Evolutionary conservation across 2,113 vertebrate genomes (phyloP), one percentile per base, ranked within the genome.

Genomic region (Sylvia atricapilla): DNA sequence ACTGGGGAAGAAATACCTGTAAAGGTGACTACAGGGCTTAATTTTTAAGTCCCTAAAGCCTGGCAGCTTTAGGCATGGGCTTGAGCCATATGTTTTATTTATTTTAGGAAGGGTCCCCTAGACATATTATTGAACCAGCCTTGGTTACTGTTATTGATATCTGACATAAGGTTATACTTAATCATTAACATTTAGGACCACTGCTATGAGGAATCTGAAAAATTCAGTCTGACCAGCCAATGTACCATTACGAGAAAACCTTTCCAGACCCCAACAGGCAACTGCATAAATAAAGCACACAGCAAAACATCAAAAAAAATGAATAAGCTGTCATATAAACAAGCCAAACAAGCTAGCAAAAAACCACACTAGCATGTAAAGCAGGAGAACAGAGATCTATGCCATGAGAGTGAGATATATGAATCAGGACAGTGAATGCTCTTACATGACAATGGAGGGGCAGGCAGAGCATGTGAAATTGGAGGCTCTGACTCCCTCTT

Each of bases 81-180:
- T 93, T 94, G 88, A 96, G 93, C 92, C 93, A 94, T 75, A 95
- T 95, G 96, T 94, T 96, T 97, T 97, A 97, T 96, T 96, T 96
- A 97, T 96, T 96, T 97, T 96, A 96, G 95, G 90, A 96, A 96
- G 92, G 88, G 88, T 96, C 85, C 69, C 69, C 73, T 87, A 93
- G 92, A 97, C 88, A 87, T 92, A 84, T 95, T 95, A 96, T 96
- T 94, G 94, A 97, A 92, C 94, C 88, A 95, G 73, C 80, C 95
- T 95, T 96, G 88, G 94, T 95, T 97, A 96, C 93, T 96, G 93
- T 96, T 96, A 96, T 96, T 96, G 96, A 96, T 96, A 96, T 90
- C 88, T 96, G 94, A 92, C 95, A 96, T 94, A 93, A 94, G 93
- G 96, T 96, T 97, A 90, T 70, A 96, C 87, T 97, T 96, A 94